Conservation (phyloP, 1,140 invertebrate genomes). For the Drosophila sechellia region DNA sequence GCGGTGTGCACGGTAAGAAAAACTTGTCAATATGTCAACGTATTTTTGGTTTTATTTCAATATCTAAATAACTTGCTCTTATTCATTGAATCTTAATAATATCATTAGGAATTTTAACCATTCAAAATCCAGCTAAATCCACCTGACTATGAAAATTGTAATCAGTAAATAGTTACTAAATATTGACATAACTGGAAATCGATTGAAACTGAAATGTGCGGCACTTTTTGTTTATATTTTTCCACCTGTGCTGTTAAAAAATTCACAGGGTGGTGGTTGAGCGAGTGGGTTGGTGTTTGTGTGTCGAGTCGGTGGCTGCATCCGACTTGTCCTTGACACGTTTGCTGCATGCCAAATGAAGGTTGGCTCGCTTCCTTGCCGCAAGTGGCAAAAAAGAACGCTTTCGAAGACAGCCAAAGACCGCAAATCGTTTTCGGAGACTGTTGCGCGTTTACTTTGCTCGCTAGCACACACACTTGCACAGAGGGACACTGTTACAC, state of each 20-base stretch:
- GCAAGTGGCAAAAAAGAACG: slow-evolving; percentile 25
- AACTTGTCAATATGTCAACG: background rate
- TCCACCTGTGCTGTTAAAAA: slow-evolving; percentile 4
- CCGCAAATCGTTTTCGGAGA: slow-evolving; percentile 60
- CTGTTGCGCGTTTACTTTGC: slow-evolving; percentile 70
- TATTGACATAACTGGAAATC: too few species aligned
- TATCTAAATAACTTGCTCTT: too few species aligned
- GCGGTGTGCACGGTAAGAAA: background rate
- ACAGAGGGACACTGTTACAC: slow-evolving; percentile 1
- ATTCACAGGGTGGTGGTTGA: background rate
- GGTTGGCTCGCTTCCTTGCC: slow-evolving; percentile 36
- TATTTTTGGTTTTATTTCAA: too few species aligned
- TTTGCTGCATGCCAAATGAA: slow-evolving; percentile 75
- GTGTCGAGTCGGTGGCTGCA: slow-evolving; percentile 44
- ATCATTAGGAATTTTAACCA: too few species aligned
- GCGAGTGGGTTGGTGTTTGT: background rate
- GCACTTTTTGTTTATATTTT: background rate
- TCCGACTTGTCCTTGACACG: slow-evolving; percentile 68
- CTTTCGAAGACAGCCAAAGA: slow-evolving; percentile 38
- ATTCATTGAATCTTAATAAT: too few species aligned
- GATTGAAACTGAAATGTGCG: too few species aligned
- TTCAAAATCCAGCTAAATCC: background rate
- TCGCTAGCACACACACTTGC: slow-evolving; percentile 27
- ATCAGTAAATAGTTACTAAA: too few species aligned
- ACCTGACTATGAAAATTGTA: background rate